Conservation (phyloP, 1,140 invertebrate genomes). For the Octopus bimaculoides region DNA sequence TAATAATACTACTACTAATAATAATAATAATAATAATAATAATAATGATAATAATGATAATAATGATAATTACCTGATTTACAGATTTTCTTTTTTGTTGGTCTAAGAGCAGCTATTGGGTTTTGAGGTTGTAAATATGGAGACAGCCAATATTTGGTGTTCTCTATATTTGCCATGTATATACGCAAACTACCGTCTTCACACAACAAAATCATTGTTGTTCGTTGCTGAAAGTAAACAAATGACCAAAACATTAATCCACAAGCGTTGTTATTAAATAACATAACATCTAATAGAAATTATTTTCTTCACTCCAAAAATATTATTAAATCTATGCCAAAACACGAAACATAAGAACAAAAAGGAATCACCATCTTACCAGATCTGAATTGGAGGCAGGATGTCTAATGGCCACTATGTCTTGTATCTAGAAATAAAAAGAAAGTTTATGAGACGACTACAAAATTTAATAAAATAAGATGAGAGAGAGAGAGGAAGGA, state of each 20-base stretch:
- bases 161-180: constrained; percentile 63
- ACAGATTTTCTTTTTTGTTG: constrained; percentile 53
- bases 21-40: background rate
- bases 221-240: constrained; percentile 67
- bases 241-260: background rate
- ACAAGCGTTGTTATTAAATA: no score
- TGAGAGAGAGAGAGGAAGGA: no score
- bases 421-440: constrained; percentile 70
- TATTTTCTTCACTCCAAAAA: no score
- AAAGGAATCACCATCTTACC: constrained; percentile 22
- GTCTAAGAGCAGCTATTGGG: constrained; percentile 50
- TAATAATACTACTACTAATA: no score
- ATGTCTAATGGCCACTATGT: constrained; percentile 92
- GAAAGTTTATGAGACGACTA: background rate
- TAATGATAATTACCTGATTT: constrained; percentile 8
- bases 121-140: constrained; percentile 53
- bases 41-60: no score
- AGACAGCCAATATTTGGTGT: constrained; percentile 61
- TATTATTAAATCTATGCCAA: no score
- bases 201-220: constrained; percentile 88
- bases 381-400: constrained; percentile 63
- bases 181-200: constrained; percentile 95
- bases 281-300: no score
- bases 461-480: background rate
- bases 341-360: no score